These are phyloP conservation scores for Tetranychus piercei DNA, from an alignment of 2,888 invertebrate species.

Conservation along the genomic window DNA sequence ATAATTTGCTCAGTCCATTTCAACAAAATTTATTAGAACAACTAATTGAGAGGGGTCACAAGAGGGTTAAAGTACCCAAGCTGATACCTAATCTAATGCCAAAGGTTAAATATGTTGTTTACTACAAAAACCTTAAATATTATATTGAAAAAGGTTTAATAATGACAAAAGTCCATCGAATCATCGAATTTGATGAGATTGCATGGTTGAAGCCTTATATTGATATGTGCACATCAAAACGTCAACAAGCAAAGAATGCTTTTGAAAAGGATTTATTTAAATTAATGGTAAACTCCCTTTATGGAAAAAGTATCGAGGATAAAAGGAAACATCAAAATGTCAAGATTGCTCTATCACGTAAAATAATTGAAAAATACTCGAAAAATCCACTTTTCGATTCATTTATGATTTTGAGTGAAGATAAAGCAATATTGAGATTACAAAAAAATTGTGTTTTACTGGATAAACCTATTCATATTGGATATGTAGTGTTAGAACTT, in stretches of 20 bases:
- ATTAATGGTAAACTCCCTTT: slow-evolving; percentile 31
- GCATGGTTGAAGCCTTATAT: slow-evolving; percentile 26
- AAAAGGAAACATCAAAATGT: slow-evolving; percentile 24
- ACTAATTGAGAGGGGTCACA: neutral
- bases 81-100: slow-evolving; percentile 20
- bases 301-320: slow-evolving; percentile 31
- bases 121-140: neutral
- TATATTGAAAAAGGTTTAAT: neutral
- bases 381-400: neutral
- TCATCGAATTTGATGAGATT: slow-evolving; percentile 13
- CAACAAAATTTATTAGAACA: neutral
- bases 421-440: slow-evolving; percentile 18
- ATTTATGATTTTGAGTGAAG: neutral
- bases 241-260: slow-evolving; percentile 28
- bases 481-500: slow-evolving; percentile 28
- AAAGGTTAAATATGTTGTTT: slow-evolving; percentile 18
- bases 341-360: neutral
- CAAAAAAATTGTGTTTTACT: slow-evolving; percentile 21
- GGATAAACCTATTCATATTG: slow-evolving; percentile 28
- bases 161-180: neutral
- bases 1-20: neutral
- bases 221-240: slow-evolving; percentile 23
- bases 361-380: neutral
- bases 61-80: slow-evolving; percentile 3
- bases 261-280: slow-evolving; percentile 33